Evolutionary conservation across 2,888 invertebrate species (phyloP).

Genomic region (Orthosia gracilis): DNA sequence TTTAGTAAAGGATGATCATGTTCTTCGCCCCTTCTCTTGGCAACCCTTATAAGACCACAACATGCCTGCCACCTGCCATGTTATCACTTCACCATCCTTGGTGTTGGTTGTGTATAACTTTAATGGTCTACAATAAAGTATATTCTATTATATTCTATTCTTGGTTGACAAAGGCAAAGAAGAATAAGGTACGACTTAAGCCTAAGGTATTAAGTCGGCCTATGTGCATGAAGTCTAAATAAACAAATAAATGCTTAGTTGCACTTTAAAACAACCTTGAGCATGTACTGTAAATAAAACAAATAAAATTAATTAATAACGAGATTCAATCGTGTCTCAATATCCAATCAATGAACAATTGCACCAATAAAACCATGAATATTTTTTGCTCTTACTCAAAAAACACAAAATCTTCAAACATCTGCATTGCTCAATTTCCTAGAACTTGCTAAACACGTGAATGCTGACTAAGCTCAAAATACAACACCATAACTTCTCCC

Average conservation of each 20-base stretch:
- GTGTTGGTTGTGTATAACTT: too few relatives aligned
- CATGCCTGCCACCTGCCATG: too few relatives aligned
- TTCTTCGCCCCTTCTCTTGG: not conserved
- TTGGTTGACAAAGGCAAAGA: too few relatives aligned
- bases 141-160: too few relatives aligned
- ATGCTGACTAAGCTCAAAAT: not conserved
- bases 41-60: not conserved
- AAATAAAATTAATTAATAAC: too few relatives aligned
- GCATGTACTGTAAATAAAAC: too few relatives aligned
- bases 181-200: too few relatives aligned
- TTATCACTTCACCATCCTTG: not conserved
- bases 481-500: not conserved
- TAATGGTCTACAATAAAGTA: too few relatives aligned
- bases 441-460: not conserved
- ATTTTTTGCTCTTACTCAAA: not conserved
- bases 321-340: not conserved
- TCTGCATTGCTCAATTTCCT: conserved; percentile 26
- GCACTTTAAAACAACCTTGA: too few relatives aligned
- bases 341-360: not conserved
- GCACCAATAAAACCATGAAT: not conserved
- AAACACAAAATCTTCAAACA: not conserved
- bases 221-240: too few relatives aligned
- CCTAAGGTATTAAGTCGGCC: too few relatives aligned
- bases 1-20: not conserved
- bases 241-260: too few relatives aligned